These are phyloP conservation scores for Atherix ibis DNA, from an alignment of 2,888 invertebrate species.

Conservation along the genomic window DNA sequence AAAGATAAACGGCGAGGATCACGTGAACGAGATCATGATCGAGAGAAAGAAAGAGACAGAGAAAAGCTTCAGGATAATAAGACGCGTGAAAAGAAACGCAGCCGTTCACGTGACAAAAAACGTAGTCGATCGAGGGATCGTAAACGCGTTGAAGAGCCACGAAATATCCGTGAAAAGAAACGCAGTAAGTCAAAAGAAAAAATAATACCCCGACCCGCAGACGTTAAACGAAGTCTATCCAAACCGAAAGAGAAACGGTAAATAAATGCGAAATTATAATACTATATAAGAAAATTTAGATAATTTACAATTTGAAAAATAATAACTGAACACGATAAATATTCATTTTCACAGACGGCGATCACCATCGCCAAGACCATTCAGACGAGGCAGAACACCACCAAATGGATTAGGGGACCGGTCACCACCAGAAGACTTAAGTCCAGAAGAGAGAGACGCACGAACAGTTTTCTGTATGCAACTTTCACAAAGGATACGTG, in stretches of 20 bases:
- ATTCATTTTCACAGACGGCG: constrained; percentile 24
- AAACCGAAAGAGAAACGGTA: too few species aligned
- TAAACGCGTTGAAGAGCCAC: constrained; percentile 11
- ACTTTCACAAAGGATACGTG: constrained; percentile 82
- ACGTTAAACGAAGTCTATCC: constrained; percentile 20
- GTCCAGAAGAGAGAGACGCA: constrained; percentile 96
- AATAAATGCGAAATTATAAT: too few species aligned
- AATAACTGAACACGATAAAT: too few species aligned
- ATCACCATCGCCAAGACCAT: constrained; percentile 32
- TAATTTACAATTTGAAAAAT: too few species aligned
- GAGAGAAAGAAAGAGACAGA: constrained; percentile 18
- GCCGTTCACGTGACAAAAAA: constrained; percentile 16
- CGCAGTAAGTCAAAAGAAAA: constrained; percentile 16
- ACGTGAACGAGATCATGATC: constrained; percentile 11
- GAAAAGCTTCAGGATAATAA: constrained; percentile 17
- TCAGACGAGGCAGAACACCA: constrained; percentile 29
- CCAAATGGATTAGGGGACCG: constrained; percentile 39
- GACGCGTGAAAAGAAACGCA: constrained; percentile 16
- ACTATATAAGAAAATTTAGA: too few species aligned
- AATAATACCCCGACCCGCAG: constrained; percentile 15
- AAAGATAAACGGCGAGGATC: constrained; percentile 16
- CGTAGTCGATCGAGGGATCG: constrained; percentile 24
- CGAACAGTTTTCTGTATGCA: constrained; percentile 99
- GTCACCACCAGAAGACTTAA: constrained; percentile 54
- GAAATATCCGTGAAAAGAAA: constrained; percentile 4